These are phyloP conservation scores for Semotilus atromaculatus DNA, from an alignment of 2,797 vertebrate genomes.

Conservation along the genomic window DNA sequence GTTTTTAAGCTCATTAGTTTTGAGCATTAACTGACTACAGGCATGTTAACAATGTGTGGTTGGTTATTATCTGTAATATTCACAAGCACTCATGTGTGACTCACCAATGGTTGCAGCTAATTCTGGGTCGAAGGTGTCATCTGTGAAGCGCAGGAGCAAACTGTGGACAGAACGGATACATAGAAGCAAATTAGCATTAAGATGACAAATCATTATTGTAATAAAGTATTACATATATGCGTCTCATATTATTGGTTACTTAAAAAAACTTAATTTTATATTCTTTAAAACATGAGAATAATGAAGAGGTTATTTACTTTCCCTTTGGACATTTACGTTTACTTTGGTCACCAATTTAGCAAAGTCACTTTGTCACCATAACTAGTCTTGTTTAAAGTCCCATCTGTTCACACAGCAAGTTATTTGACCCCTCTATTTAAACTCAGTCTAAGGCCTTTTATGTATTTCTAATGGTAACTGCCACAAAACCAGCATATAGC, in stretches of 20 bases:
- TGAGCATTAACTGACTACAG: constrained; percentile 3
- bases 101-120: constrained; percentile 97
- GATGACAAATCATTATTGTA: not conserved
- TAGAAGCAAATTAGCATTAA: not conserved
- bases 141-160: constrained; percentile 96
- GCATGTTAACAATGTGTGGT: not conserved
- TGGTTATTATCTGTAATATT: not conserved
- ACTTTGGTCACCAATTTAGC: not conserved
- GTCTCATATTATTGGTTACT: not conserved
- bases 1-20: constrained; percentile 3
- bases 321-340: not conserved
- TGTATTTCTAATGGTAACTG: not conserved
- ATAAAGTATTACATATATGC: not conserved
- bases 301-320: not conserved
- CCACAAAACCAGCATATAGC: constrained; percentile 28
- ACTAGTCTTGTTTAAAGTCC: no score
- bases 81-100: constrained; percentile 52
- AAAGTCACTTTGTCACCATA: not conserved
- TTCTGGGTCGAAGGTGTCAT: constrained; percentile 97
- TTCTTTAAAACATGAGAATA: not conserved
- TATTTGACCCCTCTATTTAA: not conserved
- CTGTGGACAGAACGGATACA: constrained; percentile 69
- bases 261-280: not conserved
- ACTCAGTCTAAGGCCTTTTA: constrained; percentile 10
- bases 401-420: not conserved